Percentiles rank a stretch among this genome's conserved stretches.
Conservation (phyloP, 2,113 vertebrate species). For the Thinocorus orbignyianus region DNA sequence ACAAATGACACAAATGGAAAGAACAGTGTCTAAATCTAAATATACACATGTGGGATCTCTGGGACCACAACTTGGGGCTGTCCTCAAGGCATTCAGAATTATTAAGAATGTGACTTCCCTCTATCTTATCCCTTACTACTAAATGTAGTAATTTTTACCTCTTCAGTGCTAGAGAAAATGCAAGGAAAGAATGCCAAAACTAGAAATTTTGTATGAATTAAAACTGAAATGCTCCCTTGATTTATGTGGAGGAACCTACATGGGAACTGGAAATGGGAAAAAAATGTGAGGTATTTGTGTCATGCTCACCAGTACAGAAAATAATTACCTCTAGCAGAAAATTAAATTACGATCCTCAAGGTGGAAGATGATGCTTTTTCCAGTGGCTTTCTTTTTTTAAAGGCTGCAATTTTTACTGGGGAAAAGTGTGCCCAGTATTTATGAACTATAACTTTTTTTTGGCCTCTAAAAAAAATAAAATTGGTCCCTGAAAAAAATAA, state of each 20-base stretch:
- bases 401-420: neutral
- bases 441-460: neutral
- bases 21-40: neutral
- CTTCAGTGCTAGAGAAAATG: neutral
- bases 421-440: neutral
- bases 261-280: neutral
- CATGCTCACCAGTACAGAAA: neutral
- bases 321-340: neutral
- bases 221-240: neutral
- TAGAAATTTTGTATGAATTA: neutral
- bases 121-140: neutral
- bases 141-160: neutral
- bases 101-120: neutral
- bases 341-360: neutral
- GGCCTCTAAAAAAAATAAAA: neutral
- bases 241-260: neutral
- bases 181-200: neutral
- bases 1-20: neutral
- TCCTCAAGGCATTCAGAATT: neutral
- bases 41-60: neutral
- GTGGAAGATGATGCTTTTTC: neutral
- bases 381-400: neutral
- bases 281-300: neutral
- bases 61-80: neutral
- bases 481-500: neutral